Base-by-base conservation (phyloP, 2,888 invertebrate species). In the Achlya flavicornis region DNA sequence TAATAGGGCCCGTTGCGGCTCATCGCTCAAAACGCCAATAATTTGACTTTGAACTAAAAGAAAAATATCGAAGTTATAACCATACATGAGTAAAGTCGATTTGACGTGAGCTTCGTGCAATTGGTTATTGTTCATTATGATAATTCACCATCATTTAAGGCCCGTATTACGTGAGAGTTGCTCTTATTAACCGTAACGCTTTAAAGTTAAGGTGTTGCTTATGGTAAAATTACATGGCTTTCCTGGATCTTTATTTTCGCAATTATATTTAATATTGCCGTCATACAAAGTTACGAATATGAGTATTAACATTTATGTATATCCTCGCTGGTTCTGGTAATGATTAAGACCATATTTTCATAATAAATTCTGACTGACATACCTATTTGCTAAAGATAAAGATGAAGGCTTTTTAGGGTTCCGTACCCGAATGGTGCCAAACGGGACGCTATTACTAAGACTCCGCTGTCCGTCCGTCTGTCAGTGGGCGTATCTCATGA, bases 91-190 rank as follows among this genome's bases (percentile, higher is more conserved):
- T 87, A 85, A 85, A 87, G 79, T 77, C 73, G 87, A 88, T 88
- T 86, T 85, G 87, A 89, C 83, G 86, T 88, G 88, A 88, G 90
- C 90, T 89, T 89, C 90, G 87, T 89, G 89, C 90, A 87, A 89
- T 90, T 88, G 87, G 86, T 85, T 86, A 89, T 88, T 88, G 80
- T 89, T 91, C 85, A 92, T 92, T 91, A 92, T 85, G 83, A 84
- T 91, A 92, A 92, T 92, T 88, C 81, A 77, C 12, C 68, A 73
- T 78, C 76, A 80, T 83, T 86, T 83, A 81, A 74, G 75, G 74
- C 67, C 73, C 75, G 78, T 80, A 82, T 85, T 41, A 41, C 41
- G 41, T 41, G 41, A 41, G 41, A 41, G 12, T 0, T 41, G 41
- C 41, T 41, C 12, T 12, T 41, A 41, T 41, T 41, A 41, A 41